Evolutionary conservation across 1,140 invertebrate genomes (phyloP).

Genomic region (Zaprionus kolodkinae): DNA sequence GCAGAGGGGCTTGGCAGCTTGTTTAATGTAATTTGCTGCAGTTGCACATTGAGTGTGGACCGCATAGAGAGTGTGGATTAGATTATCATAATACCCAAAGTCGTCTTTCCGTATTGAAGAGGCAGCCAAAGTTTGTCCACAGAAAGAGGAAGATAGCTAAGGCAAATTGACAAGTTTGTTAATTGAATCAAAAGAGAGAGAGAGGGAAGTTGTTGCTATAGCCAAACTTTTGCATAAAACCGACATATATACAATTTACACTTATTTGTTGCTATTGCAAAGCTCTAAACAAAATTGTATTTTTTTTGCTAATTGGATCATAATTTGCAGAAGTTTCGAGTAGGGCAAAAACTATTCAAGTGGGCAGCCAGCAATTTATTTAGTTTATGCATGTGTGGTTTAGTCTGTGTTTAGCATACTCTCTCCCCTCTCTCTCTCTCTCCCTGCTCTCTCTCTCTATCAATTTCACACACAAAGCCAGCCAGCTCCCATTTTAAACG

Average conservation of each 20-base stretch:
- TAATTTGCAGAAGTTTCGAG: background rate
- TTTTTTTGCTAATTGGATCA: background rate
- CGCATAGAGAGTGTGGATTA: background rate
- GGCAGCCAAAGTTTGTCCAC: background rate
- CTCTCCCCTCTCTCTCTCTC: background rate
- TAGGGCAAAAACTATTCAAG: background rate
- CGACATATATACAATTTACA: background rate
- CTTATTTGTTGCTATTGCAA: background rate
- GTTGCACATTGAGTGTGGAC: slow-evolving; percentile 5
- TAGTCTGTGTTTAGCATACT: background rate
- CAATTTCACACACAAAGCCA: background rate
- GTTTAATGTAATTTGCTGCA: slow-evolving; percentile 31
- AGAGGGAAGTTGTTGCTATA: background rate
- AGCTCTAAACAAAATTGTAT: background rate
- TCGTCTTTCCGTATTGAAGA: background rate
- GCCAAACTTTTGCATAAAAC: background rate
- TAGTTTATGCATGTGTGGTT: background rate
- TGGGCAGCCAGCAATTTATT: background rate
- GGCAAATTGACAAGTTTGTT: slow-evolving; percentile 7
- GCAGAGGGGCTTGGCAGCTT: background rate
- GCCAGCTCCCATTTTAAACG: too few species aligned
- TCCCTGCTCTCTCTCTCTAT: background rate
- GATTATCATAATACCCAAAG: background rate
- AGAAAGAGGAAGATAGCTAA: background rate
- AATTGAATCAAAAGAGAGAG: background rate